These are phyloP conservation scores for Grapholita molesta DNA, from an alignment of 1,140 invertebrate genomes.

Conservation along the genomic window DNA sequence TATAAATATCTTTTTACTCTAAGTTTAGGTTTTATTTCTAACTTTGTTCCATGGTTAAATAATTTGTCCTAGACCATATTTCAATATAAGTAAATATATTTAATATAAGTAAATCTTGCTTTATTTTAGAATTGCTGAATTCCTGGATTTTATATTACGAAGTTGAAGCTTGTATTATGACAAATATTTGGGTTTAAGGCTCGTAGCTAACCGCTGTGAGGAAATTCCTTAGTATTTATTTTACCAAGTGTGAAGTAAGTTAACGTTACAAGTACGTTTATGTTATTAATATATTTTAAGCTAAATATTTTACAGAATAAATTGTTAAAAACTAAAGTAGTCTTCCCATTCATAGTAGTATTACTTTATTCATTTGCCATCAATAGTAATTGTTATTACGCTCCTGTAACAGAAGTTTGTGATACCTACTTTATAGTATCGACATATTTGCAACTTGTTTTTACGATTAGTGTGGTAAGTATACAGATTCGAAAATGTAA, in stretches of 20 bases:
- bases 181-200: too few relatives aligned
- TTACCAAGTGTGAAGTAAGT: too few relatives aligned
- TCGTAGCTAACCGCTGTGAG: neutral
- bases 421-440: neutral
- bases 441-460: neutral
- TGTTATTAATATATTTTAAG: too few relatives aligned
- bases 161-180: neutral
- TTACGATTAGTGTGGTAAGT: slow-evolving; percentile 1
- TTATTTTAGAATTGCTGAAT: neutral
- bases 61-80: neutral
- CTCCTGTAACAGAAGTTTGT: slow-evolving; percentile 4
- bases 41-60: too few relatives aligned
- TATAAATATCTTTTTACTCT: too few relatives aligned
- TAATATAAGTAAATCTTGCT: neutral
- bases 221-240: neutral
- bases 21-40: too few relatives aligned
- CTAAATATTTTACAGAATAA: too few relatives aligned
- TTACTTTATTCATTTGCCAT: neutral
- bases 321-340: too few relatives aligned
- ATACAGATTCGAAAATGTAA: neutral
- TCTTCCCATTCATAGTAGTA: neutral
- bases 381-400: neutral
- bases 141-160: neutral
- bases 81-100: neutral
- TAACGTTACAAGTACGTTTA: too few relatives aligned